phyloP scores from a whole-genome alignment of 2,797 vertebrate genomes.

The Toxotes lorentzi region DNA sequence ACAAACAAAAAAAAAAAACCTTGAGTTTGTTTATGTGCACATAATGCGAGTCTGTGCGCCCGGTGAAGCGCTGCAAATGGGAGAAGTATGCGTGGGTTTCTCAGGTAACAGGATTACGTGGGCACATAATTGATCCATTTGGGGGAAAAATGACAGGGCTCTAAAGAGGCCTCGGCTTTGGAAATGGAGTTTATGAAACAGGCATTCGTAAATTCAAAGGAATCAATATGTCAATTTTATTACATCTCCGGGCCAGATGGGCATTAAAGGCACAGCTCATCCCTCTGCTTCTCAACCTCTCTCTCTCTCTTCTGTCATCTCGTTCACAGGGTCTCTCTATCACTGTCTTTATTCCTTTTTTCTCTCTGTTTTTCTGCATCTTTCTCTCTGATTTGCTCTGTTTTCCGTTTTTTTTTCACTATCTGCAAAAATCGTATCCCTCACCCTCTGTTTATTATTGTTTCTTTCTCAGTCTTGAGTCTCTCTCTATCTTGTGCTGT shows the following conservation, averaged over 20 bases:
- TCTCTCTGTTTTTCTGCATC: slow-evolving; percentile 15
- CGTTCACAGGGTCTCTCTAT: slow-evolving; percentile 47
- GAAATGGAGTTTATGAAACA: slow-evolving; percentile 99
- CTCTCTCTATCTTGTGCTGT: neutral
- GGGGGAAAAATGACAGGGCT: slow-evolving; percentile 96
- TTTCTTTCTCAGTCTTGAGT: neutral
- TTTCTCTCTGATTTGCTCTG: slow-evolving; percentile 15
- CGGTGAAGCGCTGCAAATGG: slow-evolving; percentile 94
- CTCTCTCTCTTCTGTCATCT: slow-evolving; percentile 62
- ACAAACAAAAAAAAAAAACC: slow-evolving; percentile 43
- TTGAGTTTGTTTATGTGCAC: slow-evolving; percentile 95
- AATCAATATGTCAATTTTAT: slow-evolving; percentile 99
- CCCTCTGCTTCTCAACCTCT: slow-evolving; percentile 66
- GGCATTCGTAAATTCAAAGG: slow-evolving; percentile 99
- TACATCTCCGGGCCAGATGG: slow-evolving; percentile 98
- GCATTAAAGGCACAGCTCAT: slow-evolving; percentile 94
- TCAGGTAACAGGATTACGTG: slow-evolving; percentile 99
- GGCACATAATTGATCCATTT: slow-evolving; percentile 99
- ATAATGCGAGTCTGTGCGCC: slow-evolving; percentile 94
- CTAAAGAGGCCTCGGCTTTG: slow-evolving; percentile 96
- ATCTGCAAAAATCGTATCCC: slow-evolving; percentile 31
- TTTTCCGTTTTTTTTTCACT: slow-evolving; percentile 19
- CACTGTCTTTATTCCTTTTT: slow-evolving; percentile 35
- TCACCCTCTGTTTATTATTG: slow-evolving; percentile 4
- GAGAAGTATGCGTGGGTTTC: slow-evolving; percentile 98